These are phyloP conservation scores for Acanthosepion pharaonis DNA, from an alignment of 2,888 invertebrate genomes.

Conservation along the genomic window DNA sequence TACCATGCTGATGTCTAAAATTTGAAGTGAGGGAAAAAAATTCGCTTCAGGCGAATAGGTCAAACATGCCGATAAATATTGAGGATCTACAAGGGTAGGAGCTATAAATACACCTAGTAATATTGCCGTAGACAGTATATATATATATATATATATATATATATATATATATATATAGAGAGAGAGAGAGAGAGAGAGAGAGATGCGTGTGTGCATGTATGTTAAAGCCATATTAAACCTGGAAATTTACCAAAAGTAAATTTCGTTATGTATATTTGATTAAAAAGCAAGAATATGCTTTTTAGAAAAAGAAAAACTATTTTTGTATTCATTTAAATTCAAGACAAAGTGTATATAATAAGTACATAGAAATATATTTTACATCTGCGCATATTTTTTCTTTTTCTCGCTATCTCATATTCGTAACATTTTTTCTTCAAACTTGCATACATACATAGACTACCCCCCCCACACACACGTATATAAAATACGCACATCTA, in stretches of 20 bases:
- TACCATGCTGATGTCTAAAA: background rate
- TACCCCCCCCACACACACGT: no score
- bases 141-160: background rate
- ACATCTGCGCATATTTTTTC: background rate
- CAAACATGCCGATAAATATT: background rate
- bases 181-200: background rate
- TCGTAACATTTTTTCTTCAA: no score
- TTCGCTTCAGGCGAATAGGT: background rate
- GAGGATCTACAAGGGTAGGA: background rate
- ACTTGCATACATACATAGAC: no score
- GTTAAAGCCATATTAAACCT: background rate
- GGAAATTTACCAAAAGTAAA: no score
- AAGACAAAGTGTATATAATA: background rate
- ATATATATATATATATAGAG: background rate
- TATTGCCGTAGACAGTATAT: background rate
- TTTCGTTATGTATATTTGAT: no score
- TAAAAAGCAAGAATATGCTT: no score
- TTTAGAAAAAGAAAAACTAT: no score
- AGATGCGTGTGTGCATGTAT: no score
- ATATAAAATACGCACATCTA: no score
- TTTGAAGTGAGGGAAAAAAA: background rate
- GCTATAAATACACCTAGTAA: background rate
- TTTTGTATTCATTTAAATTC: no score
- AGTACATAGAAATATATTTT: background rate
- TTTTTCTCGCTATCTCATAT: no score